phyloP scores from a whole-genome alignment of 2,888 invertebrate genomes.

The Drosophila neonasuta region DNA sequence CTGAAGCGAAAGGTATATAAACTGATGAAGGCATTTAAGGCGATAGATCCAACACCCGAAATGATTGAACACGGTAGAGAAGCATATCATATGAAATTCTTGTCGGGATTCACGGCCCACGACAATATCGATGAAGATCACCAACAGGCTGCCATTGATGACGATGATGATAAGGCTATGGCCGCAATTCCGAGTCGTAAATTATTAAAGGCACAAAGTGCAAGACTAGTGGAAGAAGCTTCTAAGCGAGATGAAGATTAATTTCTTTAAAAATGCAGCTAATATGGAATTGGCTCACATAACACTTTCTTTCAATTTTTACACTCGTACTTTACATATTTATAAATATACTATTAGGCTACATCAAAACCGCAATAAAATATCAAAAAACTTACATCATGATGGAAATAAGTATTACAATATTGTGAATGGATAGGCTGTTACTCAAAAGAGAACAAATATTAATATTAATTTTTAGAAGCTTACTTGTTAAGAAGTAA shows the following conservation, averaged over 20 bases:
- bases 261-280: not conserved
- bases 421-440: too few species aligned
- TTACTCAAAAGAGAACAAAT: too few species aligned
- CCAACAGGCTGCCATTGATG: constrained; percentile 33
- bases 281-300: not conserved
- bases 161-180: constrained; percentile 59
- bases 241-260: not conserved
- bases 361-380: not conserved
- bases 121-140: constrained; percentile 23
- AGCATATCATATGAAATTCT: constrained; percentile 65
- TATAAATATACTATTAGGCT: constrained; percentile 4
- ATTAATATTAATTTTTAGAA: too few species aligned
- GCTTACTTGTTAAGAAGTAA: too few species aligned
- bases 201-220: constrained; percentile 79
- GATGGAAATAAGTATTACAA: too few species aligned
- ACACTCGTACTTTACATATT: not conserved
- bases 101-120: constrained; percentile 24
- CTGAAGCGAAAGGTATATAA: constrained; percentile 69
- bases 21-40: constrained; percentile 63
- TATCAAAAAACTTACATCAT: too few species aligned
- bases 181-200: constrained; percentile 77
- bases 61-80: constrained; percentile 16
- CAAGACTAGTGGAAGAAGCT: constrained; percentile 77
- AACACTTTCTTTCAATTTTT: not conserved
- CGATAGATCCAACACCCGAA: constrained; percentile 15